Percentiles rank a stretch among this genome's conserved stretches.
These are phyloP conservation scores for Actinopyga echinites DNA, from an alignment of 53 echinoderm and acorn worm genomes.

Conservation along the genomic window DNA sequence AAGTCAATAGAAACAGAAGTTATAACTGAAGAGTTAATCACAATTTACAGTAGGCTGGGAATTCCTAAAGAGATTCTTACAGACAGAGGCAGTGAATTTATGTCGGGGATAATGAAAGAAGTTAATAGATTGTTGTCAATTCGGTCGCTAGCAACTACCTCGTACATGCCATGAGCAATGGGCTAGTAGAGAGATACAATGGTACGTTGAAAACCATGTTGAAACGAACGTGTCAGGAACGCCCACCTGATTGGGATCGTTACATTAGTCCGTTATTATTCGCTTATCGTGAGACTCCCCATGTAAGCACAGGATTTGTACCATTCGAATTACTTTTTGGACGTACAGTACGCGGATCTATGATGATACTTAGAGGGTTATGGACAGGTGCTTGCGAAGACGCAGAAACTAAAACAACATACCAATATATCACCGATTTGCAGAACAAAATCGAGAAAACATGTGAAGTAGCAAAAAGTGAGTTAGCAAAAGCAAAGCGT, in stretches of 20 bases:
- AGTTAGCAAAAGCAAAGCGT: neutral
- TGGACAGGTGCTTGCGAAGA: slow-evolving; percentile 47
- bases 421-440: slow-evolving; percentile 57
- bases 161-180: slow-evolving; percentile 37
- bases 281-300: neutral
- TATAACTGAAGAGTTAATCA: slow-evolving; percentile 49
- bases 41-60: slow-evolving; percentile 54
- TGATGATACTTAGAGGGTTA: slow-evolving; percentile 44
- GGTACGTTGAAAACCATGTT: slow-evolving; percentile 38
- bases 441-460: slow-evolving; percentile 47
- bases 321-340: slow-evolving; percentile 11
- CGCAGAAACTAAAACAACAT: slow-evolving; percentile 51
- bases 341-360: slow-evolving; percentile 44
- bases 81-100: slow-evolving; percentile 57
- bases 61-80: slow-evolving; percentile 48
- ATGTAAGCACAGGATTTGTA: neutral
- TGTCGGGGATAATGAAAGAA: slow-evolving; percentile 55
- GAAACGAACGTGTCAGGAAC: slow-evolving; percentile 10
- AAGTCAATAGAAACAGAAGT: slow-evolving; percentile 57
- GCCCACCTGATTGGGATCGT: slow-evolving; percentile 21
- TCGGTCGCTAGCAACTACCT: slow-evolving; percentile 1
- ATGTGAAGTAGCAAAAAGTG: slow-evolving; percentile 27
- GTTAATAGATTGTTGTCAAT: slow-evolving; percentile 59
- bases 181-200: slow-evolving; percentile 14
- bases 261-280: slow-evolving; percentile 1